Percentiles rank a stretch among this genome's conserved stretches.
Evolutionary conservation across 2,888 invertebrate species (phyloP).

Genomic region (Cryptocheilus praepositus): DNA sequence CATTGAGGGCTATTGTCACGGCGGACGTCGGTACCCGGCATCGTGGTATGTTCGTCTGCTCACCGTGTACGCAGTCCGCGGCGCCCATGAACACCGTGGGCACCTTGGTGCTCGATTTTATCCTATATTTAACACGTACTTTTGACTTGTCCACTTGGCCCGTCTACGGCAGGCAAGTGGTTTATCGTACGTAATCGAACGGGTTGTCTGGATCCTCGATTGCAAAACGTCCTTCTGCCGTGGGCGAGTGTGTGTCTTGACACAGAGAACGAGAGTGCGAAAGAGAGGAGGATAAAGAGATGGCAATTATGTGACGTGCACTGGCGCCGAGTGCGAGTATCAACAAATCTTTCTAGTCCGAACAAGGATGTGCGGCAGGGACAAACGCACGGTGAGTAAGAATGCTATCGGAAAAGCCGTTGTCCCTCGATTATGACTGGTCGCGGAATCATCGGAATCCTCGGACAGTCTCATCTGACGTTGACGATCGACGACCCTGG

Average conservation of each 20-base stretch:
- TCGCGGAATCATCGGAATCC: background rate
- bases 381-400: constrained; percentile 26
- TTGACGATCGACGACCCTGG: constrained; percentile 8
- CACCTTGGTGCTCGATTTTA: constrained; percentile 17
- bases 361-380: constrained; percentile 30
- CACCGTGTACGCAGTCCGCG: constrained; percentile 7
- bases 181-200: background rate
- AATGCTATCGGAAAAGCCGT: background rate
- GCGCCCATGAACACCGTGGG: constrained; percentile 6
- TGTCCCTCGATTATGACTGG: too few species aligned
- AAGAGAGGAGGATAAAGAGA: constrained; percentile 7
- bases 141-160: constrained; percentile 8
- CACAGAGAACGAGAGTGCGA: constrained; percentile 11
- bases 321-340: constrained; percentile 3
- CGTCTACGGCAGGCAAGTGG: too few species aligned
- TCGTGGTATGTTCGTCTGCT: constrained; percentile 1
- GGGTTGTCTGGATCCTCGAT: background rate
- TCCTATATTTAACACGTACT: constrained; percentile 40
- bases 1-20: background rate
- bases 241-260: constrained; percentile 4
- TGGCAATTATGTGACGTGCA: constrained; percentile 31
- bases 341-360: constrained; percentile 8
- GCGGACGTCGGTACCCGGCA: constrained; percentile 1
- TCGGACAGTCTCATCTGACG: too few species aligned
- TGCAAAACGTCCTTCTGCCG: background rate